Evolutionary conservation across 2,888 invertebrate genomes (phyloP).

Genomic region (Phymatocera aterrima): DNA sequence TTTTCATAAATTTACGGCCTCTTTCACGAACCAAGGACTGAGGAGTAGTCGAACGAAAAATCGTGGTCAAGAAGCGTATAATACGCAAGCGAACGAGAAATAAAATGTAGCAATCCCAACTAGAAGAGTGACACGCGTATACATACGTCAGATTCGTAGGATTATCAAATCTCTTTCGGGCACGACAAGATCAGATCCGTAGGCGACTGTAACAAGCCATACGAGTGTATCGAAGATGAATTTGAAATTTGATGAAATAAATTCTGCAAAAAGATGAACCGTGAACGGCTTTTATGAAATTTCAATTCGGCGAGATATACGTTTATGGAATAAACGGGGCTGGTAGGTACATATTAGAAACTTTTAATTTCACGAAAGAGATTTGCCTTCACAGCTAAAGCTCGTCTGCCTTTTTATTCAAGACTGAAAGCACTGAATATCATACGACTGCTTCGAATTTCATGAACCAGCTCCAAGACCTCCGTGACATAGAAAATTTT

Average conservation of each 20-base stretch:
- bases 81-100: no score
- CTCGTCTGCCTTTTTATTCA: background rate
- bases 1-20: background rate
- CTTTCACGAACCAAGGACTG: background rate
- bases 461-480: conserved; percentile 9
- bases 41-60: background rate
- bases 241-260: conserved; percentile 31
- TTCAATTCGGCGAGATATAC: background rate
- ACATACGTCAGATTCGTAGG: background rate
- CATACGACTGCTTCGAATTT: background rate
- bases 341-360: background rate
- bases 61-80: background rate
- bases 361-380: conserved; percentile 14
- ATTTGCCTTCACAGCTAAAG: background rate
- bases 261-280: background rate
- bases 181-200: background rate
- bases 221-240: background rate
- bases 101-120: background rate
- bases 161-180: background rate
- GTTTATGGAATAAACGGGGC: background rate
- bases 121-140: background rate
- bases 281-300: conserved; percentile 16
- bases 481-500: conserved; percentile 1
- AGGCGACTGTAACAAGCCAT: conserved; percentile 2
- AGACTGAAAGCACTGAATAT: background rate